These are phyloP conservation scores for Metopolophium dirhodum DNA, from an alignment of 1,140 invertebrate genomes.

Conservation along the genomic window DNA sequence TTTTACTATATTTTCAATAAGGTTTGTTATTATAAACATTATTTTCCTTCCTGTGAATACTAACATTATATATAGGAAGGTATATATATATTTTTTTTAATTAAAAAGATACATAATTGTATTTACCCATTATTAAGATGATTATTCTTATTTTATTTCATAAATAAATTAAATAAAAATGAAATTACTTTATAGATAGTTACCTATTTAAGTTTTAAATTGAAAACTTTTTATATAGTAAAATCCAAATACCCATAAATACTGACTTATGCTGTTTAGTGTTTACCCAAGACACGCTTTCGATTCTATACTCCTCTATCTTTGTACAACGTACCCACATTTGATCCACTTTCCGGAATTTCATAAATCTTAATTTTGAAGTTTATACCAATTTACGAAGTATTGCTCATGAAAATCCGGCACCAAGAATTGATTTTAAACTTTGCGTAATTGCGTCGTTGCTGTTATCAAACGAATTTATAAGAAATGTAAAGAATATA, in stretches of 20 bases:
- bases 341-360: not conserved
- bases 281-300: not conserved
- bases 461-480: not conserved
- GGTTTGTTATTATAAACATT: not conserved
- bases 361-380: not conserved
- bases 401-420: not conserved
- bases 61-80: not conserved
- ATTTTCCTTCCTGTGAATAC: not conserved
- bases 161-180: slow-evolving; percentile 8
- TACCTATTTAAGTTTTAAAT: not conserved
- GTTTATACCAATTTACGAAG: not conserved
- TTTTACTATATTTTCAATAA: not conserved
- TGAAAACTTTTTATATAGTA: not conserved
- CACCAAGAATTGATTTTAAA: not conserved
- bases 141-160: not conserved
- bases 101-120: not conserved
- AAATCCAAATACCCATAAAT: not conserved
- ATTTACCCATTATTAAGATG: not conserved
- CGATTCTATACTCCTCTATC: not conserved
- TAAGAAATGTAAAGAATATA: too few species aligned
- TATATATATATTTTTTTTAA: not conserved
- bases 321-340: not conserved
- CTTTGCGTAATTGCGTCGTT: not conserved
- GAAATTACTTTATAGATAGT: not conserved
- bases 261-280: not conserved